Evolutionary conservation across 2,113 vertebrate species (phyloP), one percentile per base, ranked within the genome.

Genomic region (Silurus glanis): DNA sequence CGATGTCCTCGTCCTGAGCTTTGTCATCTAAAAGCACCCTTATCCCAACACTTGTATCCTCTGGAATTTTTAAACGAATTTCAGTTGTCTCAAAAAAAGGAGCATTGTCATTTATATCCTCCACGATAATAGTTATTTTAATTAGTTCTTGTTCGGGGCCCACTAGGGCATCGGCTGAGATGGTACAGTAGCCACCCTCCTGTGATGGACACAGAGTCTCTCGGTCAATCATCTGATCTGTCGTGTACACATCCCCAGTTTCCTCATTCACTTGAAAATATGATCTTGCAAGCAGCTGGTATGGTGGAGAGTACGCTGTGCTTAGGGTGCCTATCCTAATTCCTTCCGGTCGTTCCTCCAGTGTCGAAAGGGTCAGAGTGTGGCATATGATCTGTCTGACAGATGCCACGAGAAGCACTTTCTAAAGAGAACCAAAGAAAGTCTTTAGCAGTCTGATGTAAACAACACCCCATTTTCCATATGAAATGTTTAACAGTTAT

Each of bases 81-180:
- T 92, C 90, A 62, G 47, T 88, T 53, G 89, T 93, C 85, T 93
- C 90, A 90, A 95, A 95, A 89, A 80, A 69, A 55, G 94, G 95
- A 9, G 82, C 72, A 72, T 95, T 95, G 91, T 95, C 95, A 88
- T 96, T 95, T 85, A 95, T 91, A 90, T 96, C 94, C 74, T 94
- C 90, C 79, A 95, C 87, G 75, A 91, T 90, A 83, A 95, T 87
- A 76, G 80, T 86, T 74, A 95, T 92, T 88, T 92, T 91, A 53
- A 94, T 85, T 49, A 94, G 85, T 76, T 95, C 92, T 56, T 83
- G 86, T 14, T 91, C 86, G 87, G 91, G 85, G 58, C 91, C 91
- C 61, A 93, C 92, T 0, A 95, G 37, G 10, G 92, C 93, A 78
- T 90, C 89, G 58, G 91, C 87, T 25, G 86, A 80, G 88, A 94